phyloP scores from a whole-genome alignment of 2,888 invertebrate genomes.

The Eupithecia dodoneata region DNA sequence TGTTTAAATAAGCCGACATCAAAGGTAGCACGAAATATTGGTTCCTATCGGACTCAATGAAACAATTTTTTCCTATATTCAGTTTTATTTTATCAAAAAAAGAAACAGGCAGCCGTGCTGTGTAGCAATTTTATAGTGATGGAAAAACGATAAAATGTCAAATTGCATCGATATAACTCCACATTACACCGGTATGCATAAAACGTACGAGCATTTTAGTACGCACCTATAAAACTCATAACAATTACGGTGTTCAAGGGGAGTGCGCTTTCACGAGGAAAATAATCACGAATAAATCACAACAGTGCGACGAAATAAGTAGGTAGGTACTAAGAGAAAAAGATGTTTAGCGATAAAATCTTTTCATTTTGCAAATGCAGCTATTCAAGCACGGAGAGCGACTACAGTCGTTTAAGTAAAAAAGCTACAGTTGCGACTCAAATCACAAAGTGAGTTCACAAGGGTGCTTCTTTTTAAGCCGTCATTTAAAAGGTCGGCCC shows the following conservation, averaged over 20 bases:
- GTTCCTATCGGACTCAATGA: slow-evolving; percentile 61
- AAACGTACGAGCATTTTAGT: slow-evolving; percentile 45
- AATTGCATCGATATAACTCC: slow-evolving; percentile 47
- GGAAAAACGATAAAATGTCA: slow-evolving; percentile 44
- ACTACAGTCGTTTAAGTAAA: slow-evolving; percentile 54
- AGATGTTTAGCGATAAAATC: slow-evolving; percentile 46
- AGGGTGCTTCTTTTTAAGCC: slow-evolving; percentile 42
- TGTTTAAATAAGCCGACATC: slow-evolving; percentile 77
- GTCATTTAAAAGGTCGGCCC: slow-evolving; percentile 52
- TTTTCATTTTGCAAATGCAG: slow-evolving; percentile 48
- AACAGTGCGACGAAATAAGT: slow-evolving; percentile 44
- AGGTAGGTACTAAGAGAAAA: slow-evolving; percentile 41
- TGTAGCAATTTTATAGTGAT: slow-evolving; percentile 47
- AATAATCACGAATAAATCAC: slow-evolving; percentile 43
- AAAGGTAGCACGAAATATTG: slow-evolving; percentile 68
- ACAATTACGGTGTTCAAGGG: slow-evolving; percentile 44
- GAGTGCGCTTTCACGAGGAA: slow-evolving; percentile 39
- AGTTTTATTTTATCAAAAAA: slow-evolving; percentile 45
- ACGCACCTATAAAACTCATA: slow-evolving; percentile 45
- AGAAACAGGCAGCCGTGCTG: slow-evolving; percentile 41
- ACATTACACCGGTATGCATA: slow-evolving; percentile 46
- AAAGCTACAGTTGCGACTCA: slow-evolving; percentile 55
- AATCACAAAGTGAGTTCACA: slow-evolving; percentile 57
- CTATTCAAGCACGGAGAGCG: slow-evolving; percentile 46
- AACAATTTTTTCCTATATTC: slow-evolving; percentile 57